Evolutionary conservation across 1,140 invertebrate species (phyloP).

Genomic region (Babylonia areolata): DNA sequence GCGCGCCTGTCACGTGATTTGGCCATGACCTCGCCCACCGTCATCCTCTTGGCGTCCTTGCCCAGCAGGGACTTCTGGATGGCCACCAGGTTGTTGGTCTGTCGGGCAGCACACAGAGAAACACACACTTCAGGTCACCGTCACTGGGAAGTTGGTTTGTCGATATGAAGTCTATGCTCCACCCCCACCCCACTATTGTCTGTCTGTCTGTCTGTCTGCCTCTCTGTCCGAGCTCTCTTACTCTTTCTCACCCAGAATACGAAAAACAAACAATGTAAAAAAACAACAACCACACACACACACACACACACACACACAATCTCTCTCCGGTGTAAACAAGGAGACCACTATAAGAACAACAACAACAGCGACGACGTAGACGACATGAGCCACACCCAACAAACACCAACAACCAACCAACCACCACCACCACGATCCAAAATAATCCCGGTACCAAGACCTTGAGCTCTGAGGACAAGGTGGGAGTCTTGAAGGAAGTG

Average conservation of each 20-base stretch:
- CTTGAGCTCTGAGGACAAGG: constrained; percentile 38
- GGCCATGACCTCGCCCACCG: constrained; percentile 41
- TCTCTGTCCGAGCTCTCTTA: no score
- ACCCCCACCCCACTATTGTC: no score
- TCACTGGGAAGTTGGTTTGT: no score
- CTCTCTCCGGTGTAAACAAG: no score
- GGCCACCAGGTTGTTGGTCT: constrained; percentile 37
- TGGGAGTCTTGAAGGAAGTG: constrained; percentile 40
- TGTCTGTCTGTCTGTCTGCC: no score
- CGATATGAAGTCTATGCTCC: no score
- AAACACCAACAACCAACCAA: not conserved
- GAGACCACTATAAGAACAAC: not conserved
- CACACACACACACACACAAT: no score
- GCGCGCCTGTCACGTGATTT: constrained; percentile 36
- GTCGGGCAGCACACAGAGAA: not conserved
- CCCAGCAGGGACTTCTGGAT: constrained; percentile 41
- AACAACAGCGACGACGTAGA: not conserved
- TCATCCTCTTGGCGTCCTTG: constrained; percentile 26
- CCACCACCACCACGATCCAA: not conserved
- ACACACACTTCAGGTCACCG: no score
- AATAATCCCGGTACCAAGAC: not conserved
- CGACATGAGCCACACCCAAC: not conserved
- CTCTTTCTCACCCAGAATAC: no score
- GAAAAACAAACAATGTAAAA: no score
- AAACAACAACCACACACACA: no score